A percentile compares a stretch with the other conserved stretches of the same genome.
phyloP scores from a whole-genome alignment of 2,113 vertebrate genomes.

The Tachysurus vachellii region DNA sequence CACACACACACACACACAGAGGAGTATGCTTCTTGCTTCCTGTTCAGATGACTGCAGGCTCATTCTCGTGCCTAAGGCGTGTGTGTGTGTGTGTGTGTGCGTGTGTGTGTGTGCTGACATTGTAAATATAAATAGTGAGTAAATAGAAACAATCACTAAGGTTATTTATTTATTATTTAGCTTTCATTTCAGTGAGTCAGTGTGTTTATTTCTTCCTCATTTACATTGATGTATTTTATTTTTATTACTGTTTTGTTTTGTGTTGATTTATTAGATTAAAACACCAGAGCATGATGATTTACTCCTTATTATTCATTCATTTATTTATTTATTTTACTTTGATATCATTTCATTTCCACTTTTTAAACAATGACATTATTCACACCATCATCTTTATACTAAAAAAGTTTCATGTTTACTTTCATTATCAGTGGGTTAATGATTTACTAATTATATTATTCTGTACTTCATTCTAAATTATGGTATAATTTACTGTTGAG shows the following conservation, averaged over 20 bases:
- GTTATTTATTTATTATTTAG: not conserved
- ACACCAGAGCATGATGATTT: not conserved
- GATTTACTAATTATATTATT: too few relatives aligned
- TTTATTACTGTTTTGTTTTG: not conserved
- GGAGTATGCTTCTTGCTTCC: not conserved
- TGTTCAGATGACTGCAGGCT: not conserved
- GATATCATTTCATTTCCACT: not conserved
- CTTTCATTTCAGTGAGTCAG: not conserved
- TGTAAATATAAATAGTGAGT: not conserved
- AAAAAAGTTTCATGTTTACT: too few relatives aligned
- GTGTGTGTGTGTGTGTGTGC: conserved; percentile 51
- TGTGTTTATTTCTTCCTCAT: not conserved
- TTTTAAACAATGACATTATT: not conserved
- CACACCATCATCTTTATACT: too few relatives aligned
- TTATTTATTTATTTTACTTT: not conserved
- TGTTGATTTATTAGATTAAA: not conserved
- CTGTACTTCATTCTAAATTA: too few relatives aligned
- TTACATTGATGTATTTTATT: not conserved
- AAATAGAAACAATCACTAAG: not conserved
- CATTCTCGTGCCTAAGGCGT: conserved; percentile 15
- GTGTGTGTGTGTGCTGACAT: not conserved
- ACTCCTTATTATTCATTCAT: not conserved
- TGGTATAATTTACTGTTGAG: too few relatives aligned
- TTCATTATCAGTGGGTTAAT: too few relatives aligned
- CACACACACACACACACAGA: conserved; percentile 11